A percentile compares a stretch with the other conserved stretches of the same genome.
These are phyloP conservation scores for Simalia tracyae DNA, from an alignment of 2,797 vertebrate species.

Conservation along the genomic window DNA sequence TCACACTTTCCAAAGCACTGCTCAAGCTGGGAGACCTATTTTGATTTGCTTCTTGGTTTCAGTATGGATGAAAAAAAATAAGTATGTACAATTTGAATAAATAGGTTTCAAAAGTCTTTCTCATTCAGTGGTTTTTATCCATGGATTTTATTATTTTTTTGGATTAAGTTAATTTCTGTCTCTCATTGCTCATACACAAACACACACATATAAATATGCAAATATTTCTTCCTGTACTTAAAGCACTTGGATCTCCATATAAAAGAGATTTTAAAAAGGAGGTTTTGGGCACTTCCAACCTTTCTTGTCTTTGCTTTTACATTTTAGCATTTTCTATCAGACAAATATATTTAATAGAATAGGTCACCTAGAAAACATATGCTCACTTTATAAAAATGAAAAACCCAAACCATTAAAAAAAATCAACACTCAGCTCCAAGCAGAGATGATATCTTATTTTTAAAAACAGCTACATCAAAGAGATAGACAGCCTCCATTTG, in stretches of 20 bases:
- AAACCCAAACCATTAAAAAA: not conserved
- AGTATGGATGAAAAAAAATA: not conserved
- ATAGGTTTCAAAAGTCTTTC: not conserved
- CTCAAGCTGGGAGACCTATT: not conserved
- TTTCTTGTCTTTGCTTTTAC: slow-evolving; percentile 45
- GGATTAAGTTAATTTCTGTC: not conserved
- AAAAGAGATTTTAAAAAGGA: slow-evolving; percentile 30
- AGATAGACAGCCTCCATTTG: slow-evolving; percentile 64
- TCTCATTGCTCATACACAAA: not conserved
- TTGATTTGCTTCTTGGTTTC: not conserved
- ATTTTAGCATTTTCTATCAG: slow-evolving; percentile 59
- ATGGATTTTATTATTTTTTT: not conserved
- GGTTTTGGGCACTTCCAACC: not conserved
- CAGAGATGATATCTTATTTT: slow-evolving; percentile 68
- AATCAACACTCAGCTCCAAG: slow-evolving; percentile 59
- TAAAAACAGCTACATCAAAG: slow-evolving; percentile 72
- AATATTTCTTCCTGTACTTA: slow-evolving; percentile 26
- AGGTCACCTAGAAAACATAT: slow-evolving; percentile 69
- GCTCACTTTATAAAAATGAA: slow-evolving; percentile 30
- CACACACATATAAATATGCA: slow-evolving; percentile 3
- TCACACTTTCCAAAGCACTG: not conserved
- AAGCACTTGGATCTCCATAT: slow-evolving; percentile 28
- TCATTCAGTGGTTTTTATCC: not conserved
- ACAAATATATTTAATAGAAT: slow-evolving; percentile 62
- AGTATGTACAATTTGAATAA: not conserved